Evolutionary conservation across 2,113 vertebrate genomes (phyloP), one percentile per base, ranked within the genome.

Genomic region (Cyprinodon tularosa): DNA sequence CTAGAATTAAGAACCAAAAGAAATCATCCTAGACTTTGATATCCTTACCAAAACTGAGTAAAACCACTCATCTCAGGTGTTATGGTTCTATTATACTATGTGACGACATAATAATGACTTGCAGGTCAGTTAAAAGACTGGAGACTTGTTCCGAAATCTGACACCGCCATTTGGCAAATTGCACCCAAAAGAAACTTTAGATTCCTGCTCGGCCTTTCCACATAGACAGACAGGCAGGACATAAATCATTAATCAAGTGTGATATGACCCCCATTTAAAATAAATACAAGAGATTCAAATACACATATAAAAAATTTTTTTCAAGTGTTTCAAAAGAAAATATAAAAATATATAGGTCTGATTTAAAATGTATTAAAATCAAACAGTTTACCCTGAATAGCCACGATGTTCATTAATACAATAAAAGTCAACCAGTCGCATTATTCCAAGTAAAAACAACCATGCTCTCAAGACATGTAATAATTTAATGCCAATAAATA

Each of bases 131-230:
- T 50, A 50, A 67, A 67, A 66, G 36, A 42, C 36, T 70, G 60
- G 22, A 50, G 61, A 69, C 15, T 64, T 14, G 20, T 68, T 74
- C 67, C 60, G 72, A 74, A 74, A 74, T 3, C 4, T 17, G 45
- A 74, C 62, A 66, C 72, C 72, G 15, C 44, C 93, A 0, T 76
- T 81, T 72, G 81, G 74, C 77, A 60, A 74, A 68, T 20, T 1
- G 64, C 70, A 75, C 70, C 62, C 4, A 72, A 78, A 72, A 85
- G 92, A 85, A 93, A 93, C 92, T 93, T 89, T 86, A 93, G 82
- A 86, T 83, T 50, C 81, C 64, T 77, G 73, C 82, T 74, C 77
- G 73, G 68, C 74, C 80, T 82, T 76, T 71, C 72, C 61, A 20
- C 66, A 78, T 78, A 73, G 63, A 90, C 67, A 88, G 82, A 88